phyloP scores from a whole-genome alignment of 2,113 vertebrate species.

The Athene cunicularia region DNA sequence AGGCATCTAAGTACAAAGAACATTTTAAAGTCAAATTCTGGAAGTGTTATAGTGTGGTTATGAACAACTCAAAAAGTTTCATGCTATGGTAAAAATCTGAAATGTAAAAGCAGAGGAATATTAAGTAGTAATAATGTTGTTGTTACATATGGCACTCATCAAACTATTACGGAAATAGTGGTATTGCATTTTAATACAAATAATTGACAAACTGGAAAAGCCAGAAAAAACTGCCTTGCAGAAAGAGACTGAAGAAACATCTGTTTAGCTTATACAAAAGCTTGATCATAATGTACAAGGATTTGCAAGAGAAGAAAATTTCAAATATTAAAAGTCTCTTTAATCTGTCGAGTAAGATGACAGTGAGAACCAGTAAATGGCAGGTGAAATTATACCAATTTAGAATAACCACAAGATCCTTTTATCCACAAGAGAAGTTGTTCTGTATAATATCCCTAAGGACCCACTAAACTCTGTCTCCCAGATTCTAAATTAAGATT shows the following conservation, averaged over 20 bases:
- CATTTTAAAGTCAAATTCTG: not conserved
- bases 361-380: not conserved
- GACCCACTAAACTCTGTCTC: not conserved
- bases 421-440: not conserved
- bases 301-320: not conserved
- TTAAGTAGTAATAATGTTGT: not conserved
- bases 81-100: not conserved
- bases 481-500: not conserved
- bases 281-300: not conserved
- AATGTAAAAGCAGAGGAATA: not conserved
- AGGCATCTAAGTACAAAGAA: not conserved
- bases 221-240: not conserved
- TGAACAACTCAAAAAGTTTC: not conserved
- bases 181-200: not conserved
- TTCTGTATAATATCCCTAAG: not conserved
- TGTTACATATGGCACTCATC: not conserved
- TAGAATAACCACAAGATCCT: not conserved
- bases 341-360: not conserved
- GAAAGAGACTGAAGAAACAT: not conserved
- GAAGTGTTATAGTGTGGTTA: not conserved
- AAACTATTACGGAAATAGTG: not conserved
- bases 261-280: not conserved
- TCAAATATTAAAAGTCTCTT: not conserved
- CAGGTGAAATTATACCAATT: not conserved
- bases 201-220: not conserved